These are phyloP conservation scores for Panulirus ornatus DNA, from an alignment of 1,140 invertebrate species.

Conservation along the genomic window DNA sequence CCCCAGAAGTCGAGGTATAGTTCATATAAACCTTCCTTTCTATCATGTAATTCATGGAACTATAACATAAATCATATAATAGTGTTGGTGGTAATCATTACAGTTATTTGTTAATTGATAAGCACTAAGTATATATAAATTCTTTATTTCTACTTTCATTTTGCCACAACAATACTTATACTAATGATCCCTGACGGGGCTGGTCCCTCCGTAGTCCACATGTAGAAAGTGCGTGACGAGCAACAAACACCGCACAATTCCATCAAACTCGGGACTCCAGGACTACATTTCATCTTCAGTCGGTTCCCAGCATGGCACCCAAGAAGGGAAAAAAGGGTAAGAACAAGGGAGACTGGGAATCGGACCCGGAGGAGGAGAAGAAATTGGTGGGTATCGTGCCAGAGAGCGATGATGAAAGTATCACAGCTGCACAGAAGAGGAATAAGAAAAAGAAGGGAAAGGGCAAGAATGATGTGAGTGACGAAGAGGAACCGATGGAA, in stretches of 20 bases:
- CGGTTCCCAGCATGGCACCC: slow-evolving; percentile 60
- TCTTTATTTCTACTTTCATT: too few relatives aligned
- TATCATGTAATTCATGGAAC: too few relatives aligned
- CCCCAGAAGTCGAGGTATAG: too few relatives aligned
- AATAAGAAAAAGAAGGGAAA: background rate
- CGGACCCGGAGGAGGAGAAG: slow-evolving; percentile 29
- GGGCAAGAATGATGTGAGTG: background rate
- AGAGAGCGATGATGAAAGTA: background rate
- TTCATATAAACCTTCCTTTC: too few relatives aligned
- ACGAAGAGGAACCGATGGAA: slow-evolving; percentile 23
- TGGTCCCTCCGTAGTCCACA: background rate
- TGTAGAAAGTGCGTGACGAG: background rate
- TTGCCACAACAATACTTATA: slow-evolving; percentile 14
- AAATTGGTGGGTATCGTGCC: background rate
- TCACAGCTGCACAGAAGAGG: slow-evolving; percentile 12
- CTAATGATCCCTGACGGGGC: background rate
- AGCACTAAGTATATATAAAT: background rate
- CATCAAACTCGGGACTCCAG: background rate
- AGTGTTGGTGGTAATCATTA: too few relatives aligned
- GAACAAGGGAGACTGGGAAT: slow-evolving; percentile 73
- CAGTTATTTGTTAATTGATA: background rate
- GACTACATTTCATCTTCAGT: background rate
- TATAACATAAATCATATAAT: too few relatives aligned
- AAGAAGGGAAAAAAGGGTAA: slow-evolving; percentile 76
- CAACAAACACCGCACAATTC: background rate